Percentiles rank a stretch among this genome's conserved stretches.
Conservation (phyloP, 2,797 vertebrate species). For the Rousettus madagascariensis region DNA sequence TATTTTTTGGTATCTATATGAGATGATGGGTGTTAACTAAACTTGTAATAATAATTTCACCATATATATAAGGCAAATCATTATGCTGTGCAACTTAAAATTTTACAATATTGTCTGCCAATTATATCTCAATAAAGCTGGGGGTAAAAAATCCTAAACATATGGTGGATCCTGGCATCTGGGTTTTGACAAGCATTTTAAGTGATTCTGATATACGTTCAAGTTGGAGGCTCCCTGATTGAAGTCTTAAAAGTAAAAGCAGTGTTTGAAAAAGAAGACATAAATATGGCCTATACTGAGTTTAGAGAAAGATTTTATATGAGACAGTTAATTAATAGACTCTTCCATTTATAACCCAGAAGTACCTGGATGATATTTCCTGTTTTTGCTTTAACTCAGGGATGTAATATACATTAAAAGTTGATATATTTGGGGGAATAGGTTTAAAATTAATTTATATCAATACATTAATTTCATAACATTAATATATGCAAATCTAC, state of each 20-base stretch:
- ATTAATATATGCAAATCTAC: not conserved
- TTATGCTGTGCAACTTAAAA: not conserved
- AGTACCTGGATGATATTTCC: not conserved
- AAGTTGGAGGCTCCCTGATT: not conserved
- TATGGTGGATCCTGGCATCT: not conserved
- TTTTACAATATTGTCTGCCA: not conserved
- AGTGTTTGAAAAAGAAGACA: not conserved
- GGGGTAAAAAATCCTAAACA: not conserved
- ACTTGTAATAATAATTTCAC: not conserved
- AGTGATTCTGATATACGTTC: not conserved
- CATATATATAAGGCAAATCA: not conserved
- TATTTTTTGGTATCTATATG: too few species aligned
- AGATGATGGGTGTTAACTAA: not conserved
- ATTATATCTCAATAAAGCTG: not conserved
- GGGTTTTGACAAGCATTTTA: not conserved
- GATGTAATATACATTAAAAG: not conserved
- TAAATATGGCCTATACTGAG: not conserved
- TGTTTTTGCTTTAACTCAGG: not conserved
- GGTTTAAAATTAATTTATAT: not conserved
- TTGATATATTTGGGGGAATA: not conserved
- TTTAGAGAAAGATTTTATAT: not conserved
- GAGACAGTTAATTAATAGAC: not conserved
- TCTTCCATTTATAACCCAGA: not conserved
- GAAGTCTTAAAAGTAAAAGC: not conserved
- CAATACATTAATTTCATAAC: not conserved